phyloP scores from a whole-genome alignment of 2,113 vertebrate species.

The Lamprologus callipterus region DNA sequence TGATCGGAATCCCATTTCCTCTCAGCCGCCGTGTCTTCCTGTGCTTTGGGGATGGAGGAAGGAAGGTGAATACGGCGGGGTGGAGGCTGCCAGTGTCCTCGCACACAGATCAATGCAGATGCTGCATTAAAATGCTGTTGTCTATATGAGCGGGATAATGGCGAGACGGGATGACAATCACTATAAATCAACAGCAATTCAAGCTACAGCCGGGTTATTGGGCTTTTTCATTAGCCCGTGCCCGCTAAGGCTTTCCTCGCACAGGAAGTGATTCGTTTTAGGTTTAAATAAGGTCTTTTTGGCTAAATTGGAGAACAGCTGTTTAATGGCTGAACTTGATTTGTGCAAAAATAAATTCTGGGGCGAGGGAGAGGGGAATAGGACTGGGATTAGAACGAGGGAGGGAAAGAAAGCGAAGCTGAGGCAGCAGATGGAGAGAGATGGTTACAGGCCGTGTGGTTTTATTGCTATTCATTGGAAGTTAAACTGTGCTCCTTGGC shows the following conservation, averaged over 20 bases:
- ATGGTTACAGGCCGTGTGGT: conserved; percentile 31
- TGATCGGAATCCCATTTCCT: conserved; percentile 67
- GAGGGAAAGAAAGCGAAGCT: background rate
- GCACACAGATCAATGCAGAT: conserved; percentile 43
- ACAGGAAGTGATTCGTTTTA: background rate
- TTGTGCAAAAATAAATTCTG: background rate
- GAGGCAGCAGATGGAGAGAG: conserved; percentile 1
- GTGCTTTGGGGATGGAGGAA: background rate
- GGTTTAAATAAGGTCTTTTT: background rate
- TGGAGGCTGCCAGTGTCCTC: conserved; percentile 19
- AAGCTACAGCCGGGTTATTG: background rate
- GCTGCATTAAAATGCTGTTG: conserved; percentile 4
- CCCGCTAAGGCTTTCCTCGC: background rate
- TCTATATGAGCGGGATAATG: background rate
- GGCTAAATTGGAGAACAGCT: background rate
- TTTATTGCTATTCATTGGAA: conserved; percentile 65
- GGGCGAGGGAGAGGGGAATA: background rate
- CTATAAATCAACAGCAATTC: conserved; percentile 29
- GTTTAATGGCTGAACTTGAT: background rate
- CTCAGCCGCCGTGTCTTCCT: conserved; percentile 47
- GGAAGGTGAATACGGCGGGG: conserved; percentile 5
- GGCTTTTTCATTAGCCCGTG: background rate
- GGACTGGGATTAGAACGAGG: background rate
- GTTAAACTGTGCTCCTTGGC: conserved; percentile 60
- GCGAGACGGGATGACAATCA: conserved; percentile 4